A percentile compares a stretch with the other conserved stretches of the same genome.
Conservation (phyloP, 2,888 invertebrate species). For the Cephalotes varians region DNA sequence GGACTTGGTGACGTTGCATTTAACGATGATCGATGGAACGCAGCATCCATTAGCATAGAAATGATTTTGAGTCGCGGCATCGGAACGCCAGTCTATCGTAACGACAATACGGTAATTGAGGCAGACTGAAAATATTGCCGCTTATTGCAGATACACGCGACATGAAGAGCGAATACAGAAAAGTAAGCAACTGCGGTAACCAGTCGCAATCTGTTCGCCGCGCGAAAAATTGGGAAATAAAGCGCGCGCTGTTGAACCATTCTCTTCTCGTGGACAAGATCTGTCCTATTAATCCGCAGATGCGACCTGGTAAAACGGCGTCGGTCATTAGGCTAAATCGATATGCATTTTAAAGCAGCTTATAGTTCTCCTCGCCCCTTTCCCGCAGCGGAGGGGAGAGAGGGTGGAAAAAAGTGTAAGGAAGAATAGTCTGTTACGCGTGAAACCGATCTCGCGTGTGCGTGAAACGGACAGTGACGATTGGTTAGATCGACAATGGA, state of each 20-base stretch:
- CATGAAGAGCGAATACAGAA: not conserved
- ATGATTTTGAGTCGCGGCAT: slow-evolving; percentile 49
- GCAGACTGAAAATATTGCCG: slow-evolving; percentile 15
- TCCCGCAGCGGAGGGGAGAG: not conserved
- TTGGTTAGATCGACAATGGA: slow-evolving; percentile 84
- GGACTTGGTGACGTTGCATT: slow-evolving; percentile 49
- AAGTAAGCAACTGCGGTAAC: slow-evolving; percentile 2
- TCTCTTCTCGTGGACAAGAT: not conserved
- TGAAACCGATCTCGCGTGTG: slow-evolving; percentile 71
- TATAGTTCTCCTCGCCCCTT: slow-evolving; percentile 31
- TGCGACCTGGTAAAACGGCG: slow-evolving; percentile 66
- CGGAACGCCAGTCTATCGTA: slow-evolving; percentile 19
- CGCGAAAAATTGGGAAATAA: slow-evolving; percentile 19
- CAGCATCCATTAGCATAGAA: slow-evolving; percentile 53
- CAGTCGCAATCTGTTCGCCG: slow-evolving; percentile 19
- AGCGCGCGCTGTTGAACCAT: not conserved
- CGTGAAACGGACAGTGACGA: slow-evolving; percentile 73
- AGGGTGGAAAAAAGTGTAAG: slow-evolving; percentile 40
- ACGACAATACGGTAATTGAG: not conserved
- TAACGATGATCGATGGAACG: slow-evolving; percentile 53
- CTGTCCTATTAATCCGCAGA: slow-evolving; percentile 73
- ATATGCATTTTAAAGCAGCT: slow-evolving; percentile 81
- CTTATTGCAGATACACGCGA: not conserved
- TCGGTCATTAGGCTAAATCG: slow-evolving; percentile 82
- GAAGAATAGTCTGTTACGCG: slow-evolving; percentile 66